Evolutionary conservation across 2,113 vertebrate genomes (phyloP).

Genomic region (Caloenas nicobarica): DNA sequence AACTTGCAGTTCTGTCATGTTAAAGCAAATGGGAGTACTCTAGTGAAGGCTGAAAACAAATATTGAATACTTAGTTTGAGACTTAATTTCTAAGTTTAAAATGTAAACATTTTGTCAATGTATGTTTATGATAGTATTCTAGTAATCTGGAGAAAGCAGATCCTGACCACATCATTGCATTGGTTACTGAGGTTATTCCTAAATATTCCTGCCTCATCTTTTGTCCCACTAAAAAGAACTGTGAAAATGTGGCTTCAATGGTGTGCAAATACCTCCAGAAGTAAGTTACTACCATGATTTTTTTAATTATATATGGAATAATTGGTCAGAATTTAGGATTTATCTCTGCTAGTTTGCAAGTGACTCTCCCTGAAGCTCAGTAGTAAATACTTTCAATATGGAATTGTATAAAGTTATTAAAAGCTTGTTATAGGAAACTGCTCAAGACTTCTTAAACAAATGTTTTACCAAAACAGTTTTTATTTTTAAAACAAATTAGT

Average conservation of each 20-base stretch:
- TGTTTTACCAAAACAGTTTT: neutral
- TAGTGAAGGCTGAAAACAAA: neutral
- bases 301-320: neutral
- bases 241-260: constrained; percentile 95
- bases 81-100: neutral
- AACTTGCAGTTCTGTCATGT: fast-evolving
- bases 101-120: neutral
- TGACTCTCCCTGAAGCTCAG: neutral
- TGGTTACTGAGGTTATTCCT: constrained; percentile 95
- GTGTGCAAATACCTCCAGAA: constrained; percentile 91
- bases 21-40: neutral
- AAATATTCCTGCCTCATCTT: constrained; percentile 92
- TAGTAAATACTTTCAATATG: neutral
- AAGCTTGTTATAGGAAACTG: neutral
- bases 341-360: neutral
- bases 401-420: neutral
- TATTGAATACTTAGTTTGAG: neutral
- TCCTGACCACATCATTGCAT: constrained; percentile 91
- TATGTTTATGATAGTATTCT: constrained; percentile 78
- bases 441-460: neutral
- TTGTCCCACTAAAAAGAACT: constrained; percentile 97
- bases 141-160: constrained; percentile 87
- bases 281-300: constrained; percentile 73
- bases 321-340: neutral
- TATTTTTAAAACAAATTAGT: neutral